A percentile compares a stretch with the other conserved stretches of the same genome.
Conservation (phyloP, 2,888 invertebrate genomes). For the Leptopilina drosophilae region DNA sequence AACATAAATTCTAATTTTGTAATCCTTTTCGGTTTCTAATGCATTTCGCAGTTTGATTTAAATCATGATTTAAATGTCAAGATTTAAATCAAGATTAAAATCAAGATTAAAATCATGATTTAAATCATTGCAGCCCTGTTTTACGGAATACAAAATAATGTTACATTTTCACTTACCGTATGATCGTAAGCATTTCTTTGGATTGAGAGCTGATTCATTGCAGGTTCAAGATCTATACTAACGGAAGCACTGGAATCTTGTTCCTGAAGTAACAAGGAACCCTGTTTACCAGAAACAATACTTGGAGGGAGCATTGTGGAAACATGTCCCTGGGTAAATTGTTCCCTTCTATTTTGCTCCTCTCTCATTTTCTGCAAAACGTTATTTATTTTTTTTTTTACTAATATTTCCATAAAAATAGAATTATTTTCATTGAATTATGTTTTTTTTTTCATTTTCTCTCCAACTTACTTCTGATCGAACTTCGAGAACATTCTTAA, state of each 20-base stretch:
- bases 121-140: too few species aligned
- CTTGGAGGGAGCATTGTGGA: constrained; percentile 82
- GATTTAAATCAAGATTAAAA: too few species aligned
- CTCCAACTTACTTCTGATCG: constrained; percentile 86
- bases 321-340: constrained; percentile 87
- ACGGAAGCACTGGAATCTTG: constrained; percentile 77
- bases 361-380: constrained; percentile 89
- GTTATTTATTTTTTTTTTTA: constrained; percentile 5
- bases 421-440: background rate
- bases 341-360: constrained; percentile 94
- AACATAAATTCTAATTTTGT: too few species aligned
- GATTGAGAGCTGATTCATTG: constrained; percentile 74
- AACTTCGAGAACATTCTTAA: constrained; percentile 98
- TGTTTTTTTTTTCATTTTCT: background rate
- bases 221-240: constrained; percentile 90
- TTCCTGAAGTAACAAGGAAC: constrained; percentile 74
- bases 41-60: too few species aligned
- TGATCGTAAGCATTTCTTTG: constrained; percentile 72
- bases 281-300: constrained; percentile 78
- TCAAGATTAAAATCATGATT: too few species aligned
- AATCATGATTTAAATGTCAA: too few species aligned
- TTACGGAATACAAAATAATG: too few species aligned
- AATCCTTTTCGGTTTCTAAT: too few species aligned
- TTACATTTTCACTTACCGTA: constrained; percentile 64
- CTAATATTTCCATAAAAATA: background rate